A percentile compares a stretch with the other conserved stretches of the same genome.
Conservation (phyloP, 2,113 vertebrate genomes). For the Tachycineta bicolor region DNA sequence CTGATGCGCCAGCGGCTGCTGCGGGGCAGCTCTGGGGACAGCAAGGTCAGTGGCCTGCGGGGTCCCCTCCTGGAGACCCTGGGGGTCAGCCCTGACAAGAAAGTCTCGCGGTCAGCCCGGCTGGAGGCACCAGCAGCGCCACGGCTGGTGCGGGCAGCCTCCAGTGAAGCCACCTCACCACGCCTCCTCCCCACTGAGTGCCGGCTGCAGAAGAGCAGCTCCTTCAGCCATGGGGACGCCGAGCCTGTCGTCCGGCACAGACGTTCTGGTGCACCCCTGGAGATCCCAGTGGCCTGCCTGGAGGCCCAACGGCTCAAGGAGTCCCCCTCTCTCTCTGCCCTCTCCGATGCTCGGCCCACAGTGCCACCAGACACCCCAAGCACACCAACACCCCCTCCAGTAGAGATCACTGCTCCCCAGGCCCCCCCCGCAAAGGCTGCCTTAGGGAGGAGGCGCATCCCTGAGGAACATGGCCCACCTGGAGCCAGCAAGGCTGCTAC, state of each 20-base stretch:
- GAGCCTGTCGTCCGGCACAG: slow-evolving; percentile 89
- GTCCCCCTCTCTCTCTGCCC: slow-evolving; percentile 90
- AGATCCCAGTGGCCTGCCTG: slow-evolving; percentile 87
- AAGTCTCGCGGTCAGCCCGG: slow-evolving; percentile 67
- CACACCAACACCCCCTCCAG: slow-evolving; percentile 56
- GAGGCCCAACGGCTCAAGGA: slow-evolving; percentile 87
- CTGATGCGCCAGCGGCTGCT: slow-evolving; percentile 91
- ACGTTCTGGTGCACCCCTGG: slow-evolving; percentile 88
- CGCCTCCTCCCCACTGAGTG: slow-evolving; percentile 76
- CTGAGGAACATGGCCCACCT: background rate
- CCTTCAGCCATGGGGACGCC: slow-evolving; percentile 91
- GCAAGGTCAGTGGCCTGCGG: slow-evolving; percentile 92
- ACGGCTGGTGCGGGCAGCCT: slow-evolving; percentile 83
- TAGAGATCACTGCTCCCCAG: background rate
- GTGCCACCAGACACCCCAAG: slow-evolving; percentile 62
- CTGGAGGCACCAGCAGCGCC: slow-evolving; percentile 45
- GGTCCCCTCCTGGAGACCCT: slow-evolving; percentile 94
- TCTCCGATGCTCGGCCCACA: slow-evolving; percentile 83
- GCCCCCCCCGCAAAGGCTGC: background rate
- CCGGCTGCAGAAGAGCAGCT: slow-evolving; percentile 90
- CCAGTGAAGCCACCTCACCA: slow-evolving; percentile 82
- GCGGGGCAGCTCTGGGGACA: slow-evolving; percentile 83
- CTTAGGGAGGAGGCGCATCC: background rate
- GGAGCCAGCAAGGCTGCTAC: background rate
- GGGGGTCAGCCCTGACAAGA: slow-evolving; percentile 81